Evolutionary conservation across 2,797 vertebrate species (phyloP).

Genomic region (Acridotheres tristis): DNA sequence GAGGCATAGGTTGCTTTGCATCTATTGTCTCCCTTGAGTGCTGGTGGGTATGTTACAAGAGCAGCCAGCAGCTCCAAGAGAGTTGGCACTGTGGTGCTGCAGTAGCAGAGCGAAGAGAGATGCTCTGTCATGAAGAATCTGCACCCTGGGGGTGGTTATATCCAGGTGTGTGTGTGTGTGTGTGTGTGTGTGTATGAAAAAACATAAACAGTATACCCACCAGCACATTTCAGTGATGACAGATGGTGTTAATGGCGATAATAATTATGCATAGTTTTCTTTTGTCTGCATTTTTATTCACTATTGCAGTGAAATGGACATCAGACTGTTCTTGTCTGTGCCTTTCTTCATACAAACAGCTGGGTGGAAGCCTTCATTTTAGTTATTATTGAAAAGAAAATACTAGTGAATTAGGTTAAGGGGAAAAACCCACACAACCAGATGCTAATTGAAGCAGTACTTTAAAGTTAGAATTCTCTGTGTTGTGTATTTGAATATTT

Average conservation of each 20-base stretch:
- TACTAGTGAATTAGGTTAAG: background rate
- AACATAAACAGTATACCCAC: background rate
- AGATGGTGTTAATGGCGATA: background rate
- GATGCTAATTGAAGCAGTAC: background rate
- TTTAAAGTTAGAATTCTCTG: background rate
- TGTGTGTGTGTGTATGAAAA: background rate
- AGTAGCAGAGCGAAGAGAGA: background rate
- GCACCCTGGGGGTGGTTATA: background rate
- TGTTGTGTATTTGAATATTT: background rate
- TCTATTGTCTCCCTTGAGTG: background rate
- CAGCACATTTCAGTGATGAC: background rate
- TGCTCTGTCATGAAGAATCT: background rate
- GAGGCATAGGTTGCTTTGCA: background rate
- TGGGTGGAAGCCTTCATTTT: background rate
- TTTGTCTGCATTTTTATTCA: background rate
- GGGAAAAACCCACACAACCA: rapidly evolving
- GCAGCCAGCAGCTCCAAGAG: background rate
- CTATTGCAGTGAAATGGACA: background rate
- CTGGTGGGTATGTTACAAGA: background rate
- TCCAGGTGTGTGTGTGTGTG: background rate
- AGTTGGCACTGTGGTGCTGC: background rate
- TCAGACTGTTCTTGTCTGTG: background rate
- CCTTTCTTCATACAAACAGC: background rate
- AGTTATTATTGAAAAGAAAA: background rate
- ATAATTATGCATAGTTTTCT: background rate